Evolutionary conservation across 2,888 invertebrate species (phyloP).

Genomic region (Parasteatoda lunata): DNA sequence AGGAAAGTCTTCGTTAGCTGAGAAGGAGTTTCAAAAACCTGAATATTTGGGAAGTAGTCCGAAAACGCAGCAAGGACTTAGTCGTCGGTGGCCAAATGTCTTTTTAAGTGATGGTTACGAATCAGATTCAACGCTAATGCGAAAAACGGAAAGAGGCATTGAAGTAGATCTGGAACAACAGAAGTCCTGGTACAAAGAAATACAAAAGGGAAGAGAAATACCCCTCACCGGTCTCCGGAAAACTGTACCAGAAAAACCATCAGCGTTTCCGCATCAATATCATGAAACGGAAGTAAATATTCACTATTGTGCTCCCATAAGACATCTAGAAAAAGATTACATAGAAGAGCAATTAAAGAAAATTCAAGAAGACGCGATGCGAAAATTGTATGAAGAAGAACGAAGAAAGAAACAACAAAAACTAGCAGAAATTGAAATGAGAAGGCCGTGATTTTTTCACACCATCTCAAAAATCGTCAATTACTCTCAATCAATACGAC

Average conservation of each 20-base stretch:
- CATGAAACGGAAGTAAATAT: constrained; percentile 95
- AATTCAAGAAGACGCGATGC: constrained; percentile 86
- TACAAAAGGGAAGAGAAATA: constrained; percentile 97
- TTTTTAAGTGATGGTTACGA: too few relatives aligned
- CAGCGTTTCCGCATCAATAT: constrained; percentile 90
- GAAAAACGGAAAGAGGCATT: too few relatives aligned
- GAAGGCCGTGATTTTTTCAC: constrained; percentile 79
- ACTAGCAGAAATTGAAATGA: constrained; percentile 93
- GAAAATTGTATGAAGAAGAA: constrained; percentile 82
- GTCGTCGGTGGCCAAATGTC: too few relatives aligned
- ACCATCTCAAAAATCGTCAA: constrained; percentile 93
- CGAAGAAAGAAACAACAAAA: constrained; percentile 91
- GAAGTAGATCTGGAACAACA: too few relatives aligned
- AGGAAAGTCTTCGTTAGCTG: too few relatives aligned
- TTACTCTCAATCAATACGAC: constrained; percentile 93
- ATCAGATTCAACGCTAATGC: too few relatives aligned
- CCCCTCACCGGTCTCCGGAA: constrained; percentile 93
- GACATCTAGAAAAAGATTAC: constrained; percentile 85
- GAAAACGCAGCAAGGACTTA: too few relatives aligned
- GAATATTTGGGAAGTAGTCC: too few relatives aligned
- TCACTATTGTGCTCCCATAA: constrained; percentile 91
- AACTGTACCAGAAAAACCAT: constrained; percentile 84
- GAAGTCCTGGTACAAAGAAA: too few relatives aligned
- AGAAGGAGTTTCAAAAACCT: too few relatives aligned
- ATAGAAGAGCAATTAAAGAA: constrained; percentile 87